A percentile compares a stretch with the other conserved stretches of the same genome.
Conservation (phyloP, 2,797 vertebrate species). For the Hydrocynus forskahlii region DNA sequence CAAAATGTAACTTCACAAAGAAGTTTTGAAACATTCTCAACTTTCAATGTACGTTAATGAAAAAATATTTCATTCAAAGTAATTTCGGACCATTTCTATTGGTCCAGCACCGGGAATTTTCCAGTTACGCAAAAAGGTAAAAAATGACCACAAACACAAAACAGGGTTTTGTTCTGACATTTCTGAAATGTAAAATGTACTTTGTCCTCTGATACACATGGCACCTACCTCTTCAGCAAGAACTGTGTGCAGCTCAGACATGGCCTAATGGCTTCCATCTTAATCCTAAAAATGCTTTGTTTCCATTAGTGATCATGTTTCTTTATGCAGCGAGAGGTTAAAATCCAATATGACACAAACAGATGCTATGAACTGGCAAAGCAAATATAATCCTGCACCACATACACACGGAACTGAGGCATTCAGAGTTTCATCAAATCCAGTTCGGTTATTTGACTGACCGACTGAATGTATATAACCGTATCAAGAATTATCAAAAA, state of each 20-base stretch:
- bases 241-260: slow-evolving; percentile 8
- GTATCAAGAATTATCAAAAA: neutral
- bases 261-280: slow-evolving; percentile 20
- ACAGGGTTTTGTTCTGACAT: too few species aligned
- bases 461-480: neutral
- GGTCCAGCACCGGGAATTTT: too few species aligned
- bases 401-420: neutral
- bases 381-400: neutral
- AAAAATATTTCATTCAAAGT: too few species aligned
- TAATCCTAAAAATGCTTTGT: neutral
- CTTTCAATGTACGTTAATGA: too few species aligned
- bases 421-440: neutral
- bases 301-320: neutral
- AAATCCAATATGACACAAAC: neutral
- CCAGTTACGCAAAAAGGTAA: too few species aligned
- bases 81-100: too few species aligned
- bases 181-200: neutral
- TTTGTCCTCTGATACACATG: neutral
- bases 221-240: slow-evolving; percentile 25
- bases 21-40: too few species aligned
- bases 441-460: neutral
- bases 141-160: too few species aligned
- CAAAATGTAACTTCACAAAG: too few species aligned
- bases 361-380: neutral
- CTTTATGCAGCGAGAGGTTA: neutral